Evolutionary conservation across 2,888 invertebrate genomes (phyloP).

Genomic region (Andrena praecox): DNA sequence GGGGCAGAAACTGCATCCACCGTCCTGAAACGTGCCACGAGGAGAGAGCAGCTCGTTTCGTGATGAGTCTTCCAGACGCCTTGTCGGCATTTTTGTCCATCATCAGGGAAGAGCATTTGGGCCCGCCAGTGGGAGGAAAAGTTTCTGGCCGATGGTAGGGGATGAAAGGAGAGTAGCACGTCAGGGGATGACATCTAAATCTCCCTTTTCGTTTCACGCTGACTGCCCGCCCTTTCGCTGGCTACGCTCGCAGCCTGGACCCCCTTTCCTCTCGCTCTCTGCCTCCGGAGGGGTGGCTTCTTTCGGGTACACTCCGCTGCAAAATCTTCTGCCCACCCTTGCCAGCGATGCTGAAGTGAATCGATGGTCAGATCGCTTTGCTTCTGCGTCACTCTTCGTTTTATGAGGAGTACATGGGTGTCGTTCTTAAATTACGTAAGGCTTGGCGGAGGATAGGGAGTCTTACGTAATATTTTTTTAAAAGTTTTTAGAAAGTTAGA

Average conservation of each 20-base stretch:
- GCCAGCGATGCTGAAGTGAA: not conserved
- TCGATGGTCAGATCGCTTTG: not conserved
- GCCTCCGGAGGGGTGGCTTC: conserved; percentile 73
- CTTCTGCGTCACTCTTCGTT: not conserved
- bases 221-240: conserved; percentile 82
- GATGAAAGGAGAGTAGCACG: conserved; percentile 75
- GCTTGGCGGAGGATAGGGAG: too few relatives aligned
- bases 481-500: too few relatives aligned
- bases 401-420: too few relatives aligned
- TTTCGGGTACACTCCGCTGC: conserved; percentile 70
- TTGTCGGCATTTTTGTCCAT: conserved; percentile 74
- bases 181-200: conserved; percentile 84
- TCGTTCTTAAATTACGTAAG: too few relatives aligned
- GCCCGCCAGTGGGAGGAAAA: conserved; percentile 54
- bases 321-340: conserved; percentile 50
- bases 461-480: too few relatives aligned
- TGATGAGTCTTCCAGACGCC: conserved; percentile 48
- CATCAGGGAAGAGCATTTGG: conserved; percentile 69
- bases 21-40: not conserved
- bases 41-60: conserved; percentile 31
- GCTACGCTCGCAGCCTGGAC: conserved; percentile 74
- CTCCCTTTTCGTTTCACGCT: conserved; percentile 81
- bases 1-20: not conserved
- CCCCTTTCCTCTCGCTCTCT: conserved; percentile 69
- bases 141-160: conserved; percentile 60